Evolutionary conservation across 2,888 invertebrate species (phyloP), one percentile per base, ranked within the genome.

Genomic region (Tenthredo scrophulariae): DNA sequence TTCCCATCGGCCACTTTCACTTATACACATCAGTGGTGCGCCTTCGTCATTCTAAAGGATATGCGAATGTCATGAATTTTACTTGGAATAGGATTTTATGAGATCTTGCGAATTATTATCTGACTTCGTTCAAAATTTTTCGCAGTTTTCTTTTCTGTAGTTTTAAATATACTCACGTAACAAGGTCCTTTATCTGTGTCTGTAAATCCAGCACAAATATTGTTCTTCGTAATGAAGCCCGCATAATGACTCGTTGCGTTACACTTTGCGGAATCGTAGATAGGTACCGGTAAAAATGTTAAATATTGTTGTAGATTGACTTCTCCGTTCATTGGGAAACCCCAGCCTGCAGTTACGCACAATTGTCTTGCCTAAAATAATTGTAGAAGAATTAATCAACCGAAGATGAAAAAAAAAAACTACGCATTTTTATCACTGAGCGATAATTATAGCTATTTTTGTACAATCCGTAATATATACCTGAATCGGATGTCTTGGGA

Each of bases 11-110:
- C 94, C 94, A 4, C 93, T 93, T 85, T 94, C 94, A 72, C 94
- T 94, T 88, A 94, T 93, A 88, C 96, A 96, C 94, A 96, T 95
- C 85, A 96, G 89, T 13, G 96, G 96, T 29, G 96, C 95, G n/a
- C 96, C 96, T 92, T 95, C 95, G 88, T 96, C 95, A 88, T 95
- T 95, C 96, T 96, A 89, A 82, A 93, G 93, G 84, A 88, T 40
- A 62, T 62, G 58, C 10, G 58, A 22, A 46, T 18, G 37, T 75
- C 13, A 84, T 75, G 40, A 79, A 79, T 54, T 58, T 84, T 54
- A 37, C 15, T 40, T 62, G 2, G 9, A 62, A 62, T 22, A 43
- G 65, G 13, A 22, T 43, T 74, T 43, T 13, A 40, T 15, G 18
- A 29, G 18, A 50, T 33, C 7, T 58, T 74, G 54, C 37, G 18